These are phyloP conservation scores for Alces alces DNA, from an alignment of 2,113 vertebrate genomes.

Conservation along the genomic window DNA sequence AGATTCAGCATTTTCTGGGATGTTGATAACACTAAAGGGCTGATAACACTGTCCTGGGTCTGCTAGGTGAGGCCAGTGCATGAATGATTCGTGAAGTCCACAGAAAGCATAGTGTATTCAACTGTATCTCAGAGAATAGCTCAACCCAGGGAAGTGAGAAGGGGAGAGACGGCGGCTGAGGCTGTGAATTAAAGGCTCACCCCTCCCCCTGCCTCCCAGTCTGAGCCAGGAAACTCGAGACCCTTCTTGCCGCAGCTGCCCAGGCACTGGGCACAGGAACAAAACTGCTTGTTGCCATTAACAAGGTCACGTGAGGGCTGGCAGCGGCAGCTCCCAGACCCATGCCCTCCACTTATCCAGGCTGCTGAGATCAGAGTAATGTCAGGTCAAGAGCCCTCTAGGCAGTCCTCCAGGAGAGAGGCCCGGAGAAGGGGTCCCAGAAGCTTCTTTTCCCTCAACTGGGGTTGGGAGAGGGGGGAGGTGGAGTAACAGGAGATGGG, in stretches of 20 bases:
- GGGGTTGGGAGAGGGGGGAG: neutral
- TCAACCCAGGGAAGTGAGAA: neutral
- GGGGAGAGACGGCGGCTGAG: rapidly evolving
- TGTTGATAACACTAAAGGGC: neutral
- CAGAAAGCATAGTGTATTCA: neutral
- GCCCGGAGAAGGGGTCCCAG: rapidly evolving
- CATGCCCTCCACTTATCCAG: neutral
- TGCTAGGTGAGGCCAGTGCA: neutral
- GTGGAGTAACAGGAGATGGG: neutral
- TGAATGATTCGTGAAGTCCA: neutral
- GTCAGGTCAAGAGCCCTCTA: neutral
- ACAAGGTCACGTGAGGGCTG: rapidly evolving
- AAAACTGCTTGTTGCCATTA: neutral
- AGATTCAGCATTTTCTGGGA: neutral
- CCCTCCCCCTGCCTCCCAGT: neutral
- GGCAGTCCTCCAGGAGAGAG: neutral
- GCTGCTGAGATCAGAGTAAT: neutral
- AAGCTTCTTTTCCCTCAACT: neutral
- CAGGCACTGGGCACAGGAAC: neutral
- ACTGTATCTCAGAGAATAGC: neutral
- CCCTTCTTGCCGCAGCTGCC: neutral
- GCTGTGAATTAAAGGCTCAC: neutral
- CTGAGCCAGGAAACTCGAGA: neutral
- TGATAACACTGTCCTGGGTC: neutral
- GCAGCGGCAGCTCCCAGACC: neutral